Base-by-base conservation (phyloP, 2,797 vertebrate species). In the Scarus forsteni region DNA sequence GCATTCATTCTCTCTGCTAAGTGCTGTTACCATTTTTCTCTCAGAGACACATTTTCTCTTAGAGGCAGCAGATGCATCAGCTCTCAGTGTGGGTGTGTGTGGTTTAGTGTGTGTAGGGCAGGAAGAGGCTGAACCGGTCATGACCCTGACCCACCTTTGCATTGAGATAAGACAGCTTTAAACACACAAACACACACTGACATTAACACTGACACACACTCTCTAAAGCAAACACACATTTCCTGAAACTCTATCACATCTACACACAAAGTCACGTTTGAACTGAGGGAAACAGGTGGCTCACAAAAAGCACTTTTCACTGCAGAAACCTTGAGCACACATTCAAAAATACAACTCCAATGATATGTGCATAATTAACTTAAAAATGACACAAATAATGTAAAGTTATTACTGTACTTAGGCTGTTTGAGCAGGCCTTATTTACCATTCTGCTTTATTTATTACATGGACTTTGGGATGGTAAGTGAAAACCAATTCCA, bases 111-210 rank as follows among this genome's bases (percentile, higher is more conserved):
- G 27, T 46, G 56, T 36, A 11, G 6, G 44, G 73, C 71, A 78
- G 83, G 70, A 81, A 57, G 50, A 65, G 35, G 12, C 58, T 81
- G 81, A 89, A 77, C 84, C 77, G 64, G 80, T 85, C 39, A 2
- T 86, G 85, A 89, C 85, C 72, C 14, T 83, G 81, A 85, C 79
- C 60, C 79, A 85, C 77, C 85, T 84, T 71, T 66, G 71, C 55
- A 42, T 77, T 56, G 3, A 65, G 88, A 90, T 88, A 85, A 86
- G 75, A 44, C 77, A 3, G 66, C 48, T 56, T 53, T 57, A 76
- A 77, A 79, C 44, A 72, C 6, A 13, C 58, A 50, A 51, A 73
- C 42, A 68, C 53, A 73, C 63, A 59, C 13, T 19, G 39, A 54
- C 27, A 61, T 0, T 34, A 34, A 40, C 19, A 34, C 40, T 15